Evolutionary conservation across 2,113 vertebrate genomes (phyloP).

Genomic region (Xenopus laevis): DNA sequence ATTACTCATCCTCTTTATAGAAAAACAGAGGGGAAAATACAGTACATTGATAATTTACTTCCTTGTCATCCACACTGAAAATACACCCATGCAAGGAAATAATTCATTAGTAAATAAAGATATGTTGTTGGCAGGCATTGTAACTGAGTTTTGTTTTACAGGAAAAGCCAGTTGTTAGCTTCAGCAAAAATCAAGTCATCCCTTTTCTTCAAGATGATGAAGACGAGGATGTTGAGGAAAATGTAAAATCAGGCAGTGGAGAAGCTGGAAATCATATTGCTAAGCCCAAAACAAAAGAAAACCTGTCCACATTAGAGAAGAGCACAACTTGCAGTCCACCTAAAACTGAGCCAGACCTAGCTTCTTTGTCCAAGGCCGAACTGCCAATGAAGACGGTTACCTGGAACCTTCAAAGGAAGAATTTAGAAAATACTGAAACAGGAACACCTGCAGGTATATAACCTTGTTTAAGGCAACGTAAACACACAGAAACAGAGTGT

Average conservation of each 20-base stretch:
- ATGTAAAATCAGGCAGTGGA: conserved; percentile 2
- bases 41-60: too few relatives aligned
- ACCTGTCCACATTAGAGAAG: neutral
- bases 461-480: too few relatives aligned
- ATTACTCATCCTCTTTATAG: too few relatives aligned
- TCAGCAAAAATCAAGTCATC: conserved; percentile 16
- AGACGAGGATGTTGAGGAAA: neutral
- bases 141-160: too few relatives aligned
- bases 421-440: conserved; percentile 45
- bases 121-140: too few relatives aligned
- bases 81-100: too few relatives aligned
- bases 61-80: too few relatives aligned
- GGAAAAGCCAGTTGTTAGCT: neutral
- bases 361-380: conserved; percentile 65
- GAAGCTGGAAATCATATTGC: conserved; percentile 23
- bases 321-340: neutral
- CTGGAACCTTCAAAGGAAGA: conserved; percentile 89
- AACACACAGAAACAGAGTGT: too few relatives aligned
- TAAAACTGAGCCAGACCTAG: conserved; percentile 18
- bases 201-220: conserved; percentile 30
- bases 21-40: too few relatives aligned
- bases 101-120: too few relatives aligned
- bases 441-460: conserved; percentile 77
- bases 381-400: conserved; percentile 87
- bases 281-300: neutral